Base-by-base conservation (phyloP, 2,113 vertebrate species). In the Antigone vipio region DNA sequence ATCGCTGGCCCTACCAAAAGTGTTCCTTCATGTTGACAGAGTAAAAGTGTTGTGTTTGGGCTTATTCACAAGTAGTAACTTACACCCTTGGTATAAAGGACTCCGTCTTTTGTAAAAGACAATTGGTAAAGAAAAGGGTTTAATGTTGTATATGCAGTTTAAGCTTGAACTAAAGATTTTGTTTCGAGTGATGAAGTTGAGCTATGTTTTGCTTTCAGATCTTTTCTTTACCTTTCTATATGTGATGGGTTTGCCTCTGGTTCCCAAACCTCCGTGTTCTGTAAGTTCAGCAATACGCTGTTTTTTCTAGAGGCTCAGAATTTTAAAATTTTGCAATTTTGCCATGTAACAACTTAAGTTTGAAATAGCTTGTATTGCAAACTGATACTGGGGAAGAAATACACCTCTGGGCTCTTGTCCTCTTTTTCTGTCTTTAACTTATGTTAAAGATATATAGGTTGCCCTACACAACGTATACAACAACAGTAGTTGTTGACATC, bases 21-120 rank as follows among this genome's bases (percentile, higher is more conserved):
- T 35, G 96, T 67, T 47, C 86, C 86, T 92, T 86, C 77, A 32
- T 86, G 85, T 53, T 88, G 72, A 82, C 85, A 89, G 88, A 56
- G 81, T 60, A 85, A 53, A 34, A 84, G 93, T 64, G 72, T 42
- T 92, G 63, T 79, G 67, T 12, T 79, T 26, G 19, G 34, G 62
- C 81, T 71, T 80, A 62, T 82, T 96, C 75, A 53, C 81, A 12
- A 72, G 73, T 34, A 78, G 84, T 34, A 75, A 72, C 92, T 92
- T 74, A 53, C 34, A 88, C 89, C 82, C 78, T 56, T 3, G 2
- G 44, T 44, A 4, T 15, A 56, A 63, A 42, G 78, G 45, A 14
- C 63, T 62, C 2, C 1, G 1, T 32, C 63, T 44, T 84, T 55
- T 84, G 9, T 6, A 0, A 52, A 5, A 40, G 35, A 42, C 73